Evolutionary conservation across 1,140 invertebrate species (phyloP).

Genomic region (Orchestia grillus): DNA sequence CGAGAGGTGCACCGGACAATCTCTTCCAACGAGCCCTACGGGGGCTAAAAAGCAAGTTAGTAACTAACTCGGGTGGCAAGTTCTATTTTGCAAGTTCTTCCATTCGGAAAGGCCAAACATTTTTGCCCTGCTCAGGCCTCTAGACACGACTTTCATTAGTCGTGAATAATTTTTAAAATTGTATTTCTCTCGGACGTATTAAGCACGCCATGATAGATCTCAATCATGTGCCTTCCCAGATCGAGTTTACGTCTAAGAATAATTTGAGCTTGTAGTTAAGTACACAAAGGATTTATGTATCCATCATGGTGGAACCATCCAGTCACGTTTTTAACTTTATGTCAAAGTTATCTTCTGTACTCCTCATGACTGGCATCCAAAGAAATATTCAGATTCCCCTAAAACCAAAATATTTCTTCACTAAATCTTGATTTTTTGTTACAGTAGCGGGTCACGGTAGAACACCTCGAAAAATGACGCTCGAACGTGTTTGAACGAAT

Average conservation of each 20-base stretch:
- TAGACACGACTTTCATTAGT: background rate
- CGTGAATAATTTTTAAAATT: background rate
- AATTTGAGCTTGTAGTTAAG: too few species aligned
- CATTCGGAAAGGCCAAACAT: background rate
- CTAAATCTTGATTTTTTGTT: too few species aligned
- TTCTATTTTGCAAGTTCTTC: background rate
- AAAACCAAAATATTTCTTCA: too few species aligned
- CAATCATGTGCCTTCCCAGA: background rate
- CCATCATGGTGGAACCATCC: background rate
- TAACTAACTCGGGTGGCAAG: background rate
- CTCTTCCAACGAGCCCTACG: background rate
- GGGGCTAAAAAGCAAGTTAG: background rate
- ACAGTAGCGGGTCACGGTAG: too few species aligned
- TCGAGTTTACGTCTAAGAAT: background rate
- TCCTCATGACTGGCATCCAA: background rate
- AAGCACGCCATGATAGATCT: background rate
- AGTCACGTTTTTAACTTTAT: background rate
- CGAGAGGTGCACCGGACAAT: background rate
- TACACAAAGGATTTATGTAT: too few species aligned
- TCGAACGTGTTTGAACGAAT: too few species aligned
- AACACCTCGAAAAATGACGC: too few species aligned
- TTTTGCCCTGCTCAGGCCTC: background rate
- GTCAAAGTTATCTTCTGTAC: background rate
- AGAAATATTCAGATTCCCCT: too few species aligned
- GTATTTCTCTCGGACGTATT: background rate